A percentile compares a stretch with the other conserved stretches of the same genome.
phyloP scores from a whole-genome alignment of 2,888 invertebrate genomes.

The Mythimna loreyi region DNA sequence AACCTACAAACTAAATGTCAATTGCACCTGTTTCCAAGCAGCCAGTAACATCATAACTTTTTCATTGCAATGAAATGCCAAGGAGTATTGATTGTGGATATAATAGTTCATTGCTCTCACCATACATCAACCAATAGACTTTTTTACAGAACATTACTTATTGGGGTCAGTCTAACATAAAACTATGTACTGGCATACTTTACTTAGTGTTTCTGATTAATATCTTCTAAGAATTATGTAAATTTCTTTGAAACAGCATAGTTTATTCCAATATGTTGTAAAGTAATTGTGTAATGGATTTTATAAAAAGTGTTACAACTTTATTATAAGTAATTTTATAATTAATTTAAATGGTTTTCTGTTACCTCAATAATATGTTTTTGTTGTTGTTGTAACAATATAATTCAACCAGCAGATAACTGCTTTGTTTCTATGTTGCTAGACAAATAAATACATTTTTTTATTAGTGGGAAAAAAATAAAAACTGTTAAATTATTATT shows the following conservation, averaged over 20 bases:
- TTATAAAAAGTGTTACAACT: constrained; percentile 1
- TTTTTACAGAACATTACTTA: constrained; percentile 43
- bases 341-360: background rate
- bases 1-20: too few relatives aligned
- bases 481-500: too few relatives aligned
- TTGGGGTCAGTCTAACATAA: constrained; percentile 50
- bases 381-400: background rate
- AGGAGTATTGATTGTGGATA: constrained; percentile 73
- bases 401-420: too few relatives aligned
- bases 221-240: constrained; percentile 31
- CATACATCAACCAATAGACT: constrained; percentile 15
- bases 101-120: constrained; percentile 69
- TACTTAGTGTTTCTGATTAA: constrained; percentile 37
- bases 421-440: too few relatives aligned
- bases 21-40: background rate
- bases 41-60: constrained; percentile 48
- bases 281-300: constrained; percentile 23
- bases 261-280: constrained; percentile 20
- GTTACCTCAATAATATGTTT: background rate
- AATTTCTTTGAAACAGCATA: constrained; percentile 12
- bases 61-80: constrained; percentile 64
- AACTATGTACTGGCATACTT: constrained; percentile 32
- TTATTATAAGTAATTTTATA: constrained; percentile 1
- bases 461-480: too few relatives aligned
- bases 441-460: too few relatives aligned